phyloP scores from a whole-genome alignment of 2,113 vertebrate genomes.

The Montifringilla adamsi region DNA sequence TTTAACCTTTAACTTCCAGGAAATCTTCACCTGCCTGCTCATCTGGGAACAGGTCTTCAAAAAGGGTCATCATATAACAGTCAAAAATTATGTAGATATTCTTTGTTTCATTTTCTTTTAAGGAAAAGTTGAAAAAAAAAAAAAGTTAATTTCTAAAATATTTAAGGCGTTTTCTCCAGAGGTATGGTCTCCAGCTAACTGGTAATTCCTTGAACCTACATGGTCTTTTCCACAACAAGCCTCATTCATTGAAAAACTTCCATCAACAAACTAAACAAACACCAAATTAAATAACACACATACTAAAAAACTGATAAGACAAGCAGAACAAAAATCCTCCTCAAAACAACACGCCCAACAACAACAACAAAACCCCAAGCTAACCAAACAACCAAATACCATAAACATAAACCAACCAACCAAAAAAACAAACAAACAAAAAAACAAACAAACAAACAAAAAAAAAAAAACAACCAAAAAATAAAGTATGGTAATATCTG shows the following conservation, averaged over 20 bases:
- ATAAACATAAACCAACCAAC: background rate
- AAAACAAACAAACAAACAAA: background rate
- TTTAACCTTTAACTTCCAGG: background rate
- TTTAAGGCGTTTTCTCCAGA: background rate
- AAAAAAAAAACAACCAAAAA: background rate
- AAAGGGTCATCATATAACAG: background rate
- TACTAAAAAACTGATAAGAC: background rate
- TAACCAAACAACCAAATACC: background rate
- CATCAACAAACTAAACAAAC: background rate
- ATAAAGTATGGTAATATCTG: accelerated
- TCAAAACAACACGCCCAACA: background rate
- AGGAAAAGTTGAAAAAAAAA: background rate
- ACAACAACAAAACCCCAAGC: background rate
- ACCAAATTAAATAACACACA: background rate
- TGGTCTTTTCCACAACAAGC: background rate
- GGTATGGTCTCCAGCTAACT: accelerated
- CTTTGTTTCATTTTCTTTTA: background rate
- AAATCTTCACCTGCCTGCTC: background rate
- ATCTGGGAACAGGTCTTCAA: background rate
- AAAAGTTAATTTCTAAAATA: background rate
- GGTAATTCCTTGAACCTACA: background rate
- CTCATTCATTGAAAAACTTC: background rate
- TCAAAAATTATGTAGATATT: background rate
- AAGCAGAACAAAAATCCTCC: background rate
- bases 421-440: background rate